Evolutionary conservation across 2,888 invertebrate species (phyloP).

Genomic region (Caenorhabditis drosophilae): DNA sequence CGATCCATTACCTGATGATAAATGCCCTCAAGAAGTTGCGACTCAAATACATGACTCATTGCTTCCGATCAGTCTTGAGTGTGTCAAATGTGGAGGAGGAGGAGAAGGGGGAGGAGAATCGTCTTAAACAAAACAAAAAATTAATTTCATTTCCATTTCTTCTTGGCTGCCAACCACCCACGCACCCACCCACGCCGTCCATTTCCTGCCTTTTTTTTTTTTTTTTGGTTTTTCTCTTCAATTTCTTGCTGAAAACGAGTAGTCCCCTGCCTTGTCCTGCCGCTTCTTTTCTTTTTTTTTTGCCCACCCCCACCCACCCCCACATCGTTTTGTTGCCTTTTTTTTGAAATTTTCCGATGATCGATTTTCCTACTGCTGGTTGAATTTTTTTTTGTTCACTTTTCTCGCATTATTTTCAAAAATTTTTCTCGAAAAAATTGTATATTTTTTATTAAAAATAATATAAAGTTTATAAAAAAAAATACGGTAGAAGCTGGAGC

Average conservation of each 20-base stretch:
- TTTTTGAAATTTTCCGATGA: slow-evolving; percentile 31
- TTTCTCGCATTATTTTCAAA: too few relatives aligned
- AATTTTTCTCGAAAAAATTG: too few relatives aligned
- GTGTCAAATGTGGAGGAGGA: slow-evolving; percentile 59
- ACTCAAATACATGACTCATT: slow-evolving; percentile 57
- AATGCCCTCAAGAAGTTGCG: slow-evolving; percentile 57
- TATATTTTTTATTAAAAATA: too few relatives aligned
- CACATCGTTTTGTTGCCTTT: slow-evolving; percentile 19
- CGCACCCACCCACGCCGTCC: too few relatives aligned
- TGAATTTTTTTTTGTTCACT: slow-evolving; percentile 19
- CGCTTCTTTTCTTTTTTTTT: slow-evolving; percentile 3
- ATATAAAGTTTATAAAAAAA: too few relatives aligned
- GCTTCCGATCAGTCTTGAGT: slow-evolving; percentile 61
- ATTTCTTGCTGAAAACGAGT: slow-evolving; percentile 18
- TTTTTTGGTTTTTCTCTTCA: slow-evolving; percentile 16
- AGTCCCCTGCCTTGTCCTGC: slow-evolving; percentile 7
- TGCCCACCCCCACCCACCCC: slow-evolving; percentile 35
- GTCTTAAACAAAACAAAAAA: not conserved
- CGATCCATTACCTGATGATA: slow-evolving; percentile 23
- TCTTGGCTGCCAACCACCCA: too few relatives aligned
- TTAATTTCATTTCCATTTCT: not conserved
- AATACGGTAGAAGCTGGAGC: too few relatives aligned
- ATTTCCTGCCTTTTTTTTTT: slow-evolving; percentile 7
- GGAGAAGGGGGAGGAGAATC: too few relatives aligned
- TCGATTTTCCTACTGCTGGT: slow-evolving; percentile 31